Percentiles rank a stretch among this genome's conserved stretches.
These are phyloP conservation scores for Baccha elongata DNA, from an alignment of 2,888 invertebrate genomes.

Conservation along the genomic window DNA sequence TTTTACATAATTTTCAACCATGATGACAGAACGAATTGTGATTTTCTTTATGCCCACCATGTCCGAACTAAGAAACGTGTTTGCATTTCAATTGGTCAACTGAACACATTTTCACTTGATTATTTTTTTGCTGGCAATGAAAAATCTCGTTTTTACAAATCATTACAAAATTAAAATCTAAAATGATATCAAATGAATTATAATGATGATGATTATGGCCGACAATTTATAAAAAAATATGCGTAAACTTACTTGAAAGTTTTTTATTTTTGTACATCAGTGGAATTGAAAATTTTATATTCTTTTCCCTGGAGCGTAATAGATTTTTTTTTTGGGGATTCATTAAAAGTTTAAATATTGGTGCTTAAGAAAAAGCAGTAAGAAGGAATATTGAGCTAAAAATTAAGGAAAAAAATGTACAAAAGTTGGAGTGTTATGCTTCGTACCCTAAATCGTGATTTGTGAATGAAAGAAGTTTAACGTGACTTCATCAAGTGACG, in stretches of 20 bases:
- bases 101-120: not conserved
- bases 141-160: constrained; percentile 13
- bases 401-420: too few species aligned
- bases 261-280: not conserved
- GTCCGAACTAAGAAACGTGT: too few species aligned
- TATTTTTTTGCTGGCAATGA: not conserved
- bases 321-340: not conserved
- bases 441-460: too few species aligned
- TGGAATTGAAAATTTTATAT: constrained; percentile 11
- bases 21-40: too few species aligned
- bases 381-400: too few species aligned
- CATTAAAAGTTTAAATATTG: not conserved
- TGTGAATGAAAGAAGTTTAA: too few species aligned
- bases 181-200: constrained; percentile 22
- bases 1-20: too few species aligned
- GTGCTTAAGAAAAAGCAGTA: too few species aligned
- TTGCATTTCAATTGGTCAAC: not conserved
- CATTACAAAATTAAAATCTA: constrained; percentile 19
- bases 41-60: too few species aligned
- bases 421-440: too few species aligned
- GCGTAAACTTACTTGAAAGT: too few species aligned
- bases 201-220: constrained; percentile 2
- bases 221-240: constrained; percentile 11
- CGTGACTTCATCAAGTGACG: too few species aligned
- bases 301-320: not conserved